Conservation (phyloP, 2,888 invertebrate genomes). For the Sarcophaga rosellei region DNA sequence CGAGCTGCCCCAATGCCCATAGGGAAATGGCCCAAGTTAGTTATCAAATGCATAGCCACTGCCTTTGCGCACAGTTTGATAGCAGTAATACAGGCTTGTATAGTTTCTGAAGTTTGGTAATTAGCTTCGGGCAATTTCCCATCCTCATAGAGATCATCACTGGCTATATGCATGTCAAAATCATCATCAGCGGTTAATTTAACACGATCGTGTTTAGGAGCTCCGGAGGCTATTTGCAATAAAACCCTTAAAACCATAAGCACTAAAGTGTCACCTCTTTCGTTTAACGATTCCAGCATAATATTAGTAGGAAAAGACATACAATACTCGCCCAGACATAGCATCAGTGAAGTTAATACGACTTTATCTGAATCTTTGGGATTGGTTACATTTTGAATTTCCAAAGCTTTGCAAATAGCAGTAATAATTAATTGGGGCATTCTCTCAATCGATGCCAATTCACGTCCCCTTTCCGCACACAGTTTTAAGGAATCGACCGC, state of each 20-base stretch:
- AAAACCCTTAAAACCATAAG: slow-evolving; percentile 88
- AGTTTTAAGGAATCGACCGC: slow-evolving; percentile 80
- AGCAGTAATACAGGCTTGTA: slow-evolving; percentile 82
- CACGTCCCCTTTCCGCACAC: slow-evolving; percentile 78
- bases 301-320: slow-evolving; percentile 89
- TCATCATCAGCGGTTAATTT: slow-evolving; percentile 80
- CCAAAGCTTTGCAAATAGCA: slow-evolving; percentile 79
- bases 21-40: slow-evolving; percentile 97
- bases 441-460: slow-evolving; percentile 78
- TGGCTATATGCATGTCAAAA: slow-evolving; percentile 80
- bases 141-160: slow-evolving; percentile 78
- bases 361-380: slow-evolving; percentile 80
- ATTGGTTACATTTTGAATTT: slow-evolving; percentile 79
- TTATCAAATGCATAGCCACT: slow-evolving; percentile 91
- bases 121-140: slow-evolving; percentile 77
- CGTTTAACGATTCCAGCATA: slow-evolving; percentile 82
- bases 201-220: slow-evolving; percentile 77
- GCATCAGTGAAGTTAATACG: slow-evolving; percentile 85
- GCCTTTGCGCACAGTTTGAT: slow-evolving; percentile 84
- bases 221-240: slow-evolving; percentile 79
- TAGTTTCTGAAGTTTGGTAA: slow-evolving; percentile 80
- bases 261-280: slow-evolving; percentile 82
- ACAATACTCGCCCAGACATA: slow-evolving; percentile 96
- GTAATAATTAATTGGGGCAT: slow-evolving; percentile 79
- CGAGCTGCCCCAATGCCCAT: slow-evolving; percentile 94